These are phyloP conservation scores for Pteria penguin DNA, from an alignment of 2,888 invertebrate genomes.

Conservation along the genomic window DNA sequence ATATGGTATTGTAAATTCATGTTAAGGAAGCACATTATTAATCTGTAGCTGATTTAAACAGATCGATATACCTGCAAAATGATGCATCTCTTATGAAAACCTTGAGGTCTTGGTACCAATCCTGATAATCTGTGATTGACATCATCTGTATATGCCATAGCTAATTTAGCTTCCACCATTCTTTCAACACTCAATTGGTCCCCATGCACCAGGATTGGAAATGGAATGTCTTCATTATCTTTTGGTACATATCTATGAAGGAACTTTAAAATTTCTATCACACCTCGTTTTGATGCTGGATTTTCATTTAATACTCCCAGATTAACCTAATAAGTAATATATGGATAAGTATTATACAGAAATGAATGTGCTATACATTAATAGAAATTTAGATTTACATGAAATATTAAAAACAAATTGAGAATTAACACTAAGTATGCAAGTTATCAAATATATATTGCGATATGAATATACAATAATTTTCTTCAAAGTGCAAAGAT, in stretches of 20 bases:
- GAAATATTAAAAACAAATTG: no score
- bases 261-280: conserved; percentile 32
- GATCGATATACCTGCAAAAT: conserved; percentile 21
- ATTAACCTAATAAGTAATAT: conserved; percentile 35
- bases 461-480: no score
- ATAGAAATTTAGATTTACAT: no score
- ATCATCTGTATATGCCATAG: conserved; percentile 6
- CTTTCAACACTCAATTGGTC: conserved; percentile 38
- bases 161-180: conserved; percentile 27
- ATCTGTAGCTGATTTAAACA: no score
- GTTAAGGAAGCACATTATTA: no score
- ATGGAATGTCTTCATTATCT: background rate
- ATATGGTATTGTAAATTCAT: background rate
- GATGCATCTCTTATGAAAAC: conserved; percentile 40
- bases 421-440: background rate
- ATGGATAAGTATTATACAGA: no score
- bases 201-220: conserved; percentile 30
- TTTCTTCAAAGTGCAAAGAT: no score
- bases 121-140: conserved; percentile 26
- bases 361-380: no score
- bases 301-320: conserved; percentile 40
- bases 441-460: background rate
- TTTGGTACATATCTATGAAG: conserved; percentile 16
- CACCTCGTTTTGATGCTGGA: conserved; percentile 28
- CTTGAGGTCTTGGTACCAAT: conserved; percentile 39